Evolutionary conservation across 2,113 vertebrate genomes (phyloP), one percentile per base, ranked within the genome.

Genomic region (Catagonus wagneri): DNA sequence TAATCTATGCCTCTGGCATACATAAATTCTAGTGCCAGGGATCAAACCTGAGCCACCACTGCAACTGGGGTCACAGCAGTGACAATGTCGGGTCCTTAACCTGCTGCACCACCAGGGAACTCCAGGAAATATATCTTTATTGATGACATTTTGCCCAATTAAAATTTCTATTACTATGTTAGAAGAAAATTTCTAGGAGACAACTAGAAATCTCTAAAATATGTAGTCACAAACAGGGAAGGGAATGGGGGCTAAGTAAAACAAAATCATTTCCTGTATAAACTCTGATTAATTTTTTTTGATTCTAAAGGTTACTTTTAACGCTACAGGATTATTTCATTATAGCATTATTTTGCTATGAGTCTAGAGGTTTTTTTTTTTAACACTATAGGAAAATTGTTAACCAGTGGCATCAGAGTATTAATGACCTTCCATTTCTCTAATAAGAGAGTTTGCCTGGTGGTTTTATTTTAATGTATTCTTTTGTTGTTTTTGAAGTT

Each of bases 131-230:
- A 8, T 44, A 44, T 44, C 4, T 75, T 96, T 80, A 61, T 61
- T 36, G 8, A 83, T 19, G 56, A 8, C 3, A 14, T 20, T 23
- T 4, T 27, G 25, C 20, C 11, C 69, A 90, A 36, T 50, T 65
- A 86, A 87, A 87, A 23, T 29, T 69, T 60, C 75, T 87, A 2
- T 65, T 56, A 27, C 74, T 44, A 7, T 56, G 9, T 39, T 83
- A 92, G 50, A 91, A 44, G 25, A 79, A 58, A n/a, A 84, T 93
- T 91, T 94, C 78, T 81, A 17, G 20, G 3, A 63, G 29, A 89
- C 25, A 93, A 65, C 29, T 39, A 75, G 36, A 2, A 88, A 50
- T 74, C 5, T 61, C 50, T n/a, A 60, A 83, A 32, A 39, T 63
- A 75, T 34, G 12, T 11, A 78, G 14, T 61, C 75, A 76, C 17